A percentile compares a stretch with the other conserved stretches of the same genome.
These are phyloP conservation scores for Mionectes olivaceus DNA, from an alignment of 2,797 vertebrate genomes.

Conservation along the genomic window DNA sequence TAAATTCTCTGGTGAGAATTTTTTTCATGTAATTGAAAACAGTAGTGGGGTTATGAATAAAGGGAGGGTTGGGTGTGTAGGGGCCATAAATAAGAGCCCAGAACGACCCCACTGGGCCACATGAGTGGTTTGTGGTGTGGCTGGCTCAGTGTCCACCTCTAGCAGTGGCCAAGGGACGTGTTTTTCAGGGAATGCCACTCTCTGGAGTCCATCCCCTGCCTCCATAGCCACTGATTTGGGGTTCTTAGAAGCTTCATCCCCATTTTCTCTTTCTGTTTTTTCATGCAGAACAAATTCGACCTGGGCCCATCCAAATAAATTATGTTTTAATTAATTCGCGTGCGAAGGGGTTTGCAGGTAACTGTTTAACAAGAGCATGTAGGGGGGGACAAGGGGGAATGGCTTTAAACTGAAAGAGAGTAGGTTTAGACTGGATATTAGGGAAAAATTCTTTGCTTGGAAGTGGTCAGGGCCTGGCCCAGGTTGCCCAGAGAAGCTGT, in stretches of 20 bases:
- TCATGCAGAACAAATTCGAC: neutral
- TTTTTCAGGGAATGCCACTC: neutral
- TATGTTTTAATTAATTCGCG: neutral
- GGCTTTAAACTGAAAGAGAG: neutral
- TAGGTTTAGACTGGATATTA: neutral
- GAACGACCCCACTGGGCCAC: neutral
- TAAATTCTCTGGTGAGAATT: neutral
- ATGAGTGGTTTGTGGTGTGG: neutral
- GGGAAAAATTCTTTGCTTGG: neutral
- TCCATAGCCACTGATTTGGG: neutral
- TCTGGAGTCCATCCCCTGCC: fast-evolving
- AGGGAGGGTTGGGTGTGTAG: neutral
- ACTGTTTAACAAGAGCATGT: neutral
- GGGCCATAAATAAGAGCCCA: neutral
- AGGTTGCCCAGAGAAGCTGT: neutral
- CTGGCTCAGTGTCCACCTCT: neutral
- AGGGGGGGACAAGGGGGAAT: neutral
- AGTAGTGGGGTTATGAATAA: neutral
- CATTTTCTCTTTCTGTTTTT: neutral
- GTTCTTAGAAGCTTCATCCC: neutral
- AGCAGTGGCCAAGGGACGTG: neutral
- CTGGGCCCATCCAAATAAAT: neutral
- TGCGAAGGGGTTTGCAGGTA: neutral
- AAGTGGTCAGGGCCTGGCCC: neutral
- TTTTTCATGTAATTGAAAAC: neutral